These are phyloP conservation scores for Flexamia atlantica DNA, from an alignment of 2,888 invertebrate genomes.

Conservation along the genomic window DNA sequence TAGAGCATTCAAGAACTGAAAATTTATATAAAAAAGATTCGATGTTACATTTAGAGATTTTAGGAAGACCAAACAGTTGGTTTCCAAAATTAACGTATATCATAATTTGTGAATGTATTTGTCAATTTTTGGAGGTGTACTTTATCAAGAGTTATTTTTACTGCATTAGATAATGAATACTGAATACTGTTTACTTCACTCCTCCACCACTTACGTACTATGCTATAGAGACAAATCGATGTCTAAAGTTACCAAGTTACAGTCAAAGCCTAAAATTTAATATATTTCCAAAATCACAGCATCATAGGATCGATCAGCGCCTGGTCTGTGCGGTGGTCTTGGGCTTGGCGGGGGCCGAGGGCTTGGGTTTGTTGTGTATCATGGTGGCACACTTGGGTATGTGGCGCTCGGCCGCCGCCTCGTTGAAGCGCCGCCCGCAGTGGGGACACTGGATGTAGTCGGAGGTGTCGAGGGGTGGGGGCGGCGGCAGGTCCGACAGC, in stretches of 20 bases:
- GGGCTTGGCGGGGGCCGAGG: constrained; percentile 64
- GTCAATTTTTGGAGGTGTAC: too few species aligned
- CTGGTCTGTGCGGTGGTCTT: neutral
- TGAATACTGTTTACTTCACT: neutral
- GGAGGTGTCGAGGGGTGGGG: constrained; percentile 92
- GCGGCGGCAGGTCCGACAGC: constrained; percentile 91
- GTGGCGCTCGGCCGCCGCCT: constrained; percentile 91
- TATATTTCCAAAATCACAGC: constrained; percentile 41
- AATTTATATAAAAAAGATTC: too few species aligned
- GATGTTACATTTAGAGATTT: too few species aligned
- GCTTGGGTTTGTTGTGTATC: constrained; percentile 87
- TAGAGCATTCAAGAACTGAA: too few species aligned
- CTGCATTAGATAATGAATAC: neutral
- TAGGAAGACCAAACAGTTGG: too few species aligned
- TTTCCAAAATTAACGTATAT: too few species aligned
- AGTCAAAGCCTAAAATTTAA: neutral
- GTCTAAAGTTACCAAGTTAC: neutral
- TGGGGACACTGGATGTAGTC: constrained; percentile 91
- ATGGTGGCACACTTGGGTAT: constrained; percentile 94
- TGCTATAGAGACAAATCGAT: neutral
- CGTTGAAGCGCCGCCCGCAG: constrained; percentile 91
- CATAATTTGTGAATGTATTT: too few species aligned
- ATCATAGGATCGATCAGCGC: neutral
- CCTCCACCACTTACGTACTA: neutral
- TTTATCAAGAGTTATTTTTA: too few species aligned